Evolutionary conservation across 2,113 vertebrate genomes (phyloP), one percentile per base, ranked within the genome.

Genomic region (Urocitellus parryii): DNA sequence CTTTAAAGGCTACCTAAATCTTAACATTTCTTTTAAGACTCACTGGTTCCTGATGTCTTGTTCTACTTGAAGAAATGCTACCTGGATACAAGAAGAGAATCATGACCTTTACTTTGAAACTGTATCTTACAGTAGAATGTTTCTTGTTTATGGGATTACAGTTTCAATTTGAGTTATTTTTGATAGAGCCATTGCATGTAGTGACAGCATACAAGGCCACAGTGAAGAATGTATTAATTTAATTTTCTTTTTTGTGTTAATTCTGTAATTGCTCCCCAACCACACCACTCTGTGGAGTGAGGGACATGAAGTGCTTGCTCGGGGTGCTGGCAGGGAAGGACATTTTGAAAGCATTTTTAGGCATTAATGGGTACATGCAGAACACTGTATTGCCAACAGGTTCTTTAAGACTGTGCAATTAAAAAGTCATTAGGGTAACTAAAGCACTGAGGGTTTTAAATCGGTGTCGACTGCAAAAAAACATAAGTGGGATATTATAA

Each of bases 391-490:
- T 83, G 76, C 94, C 45, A 5, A 70, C 48, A 63, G 68, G 86
- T 97, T 95, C 96, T 93, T 97, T 97, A 94, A 97, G 91, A 91
- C 90, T 80, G 48, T 76, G 76, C 86, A 93, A 65, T 96, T 97
- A 96, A 42, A 67, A 94, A 89, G 65, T 87, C 96, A 95, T 97
- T 93, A 90, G 96, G 45, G 27, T 90, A 94, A 73, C 87, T 70
- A 96, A 96, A 88, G 58, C 80, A 87, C 32, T 39, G 65, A 95
- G 39, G 39, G 51, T 11, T 89, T 87, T 80, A 90, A 37, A 77
- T 93, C 91, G 91, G 8, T 97, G 95, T 94, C 94, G 94, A 90
- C 78, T 80, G 53, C 65, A 87, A 22, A 92, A 70, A 94, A 76
- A 56, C n/a, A 72, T 76, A 95, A 94, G 74, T 89, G 72, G 48